Base-by-base conservation (phyloP, 2,797 vertebrate species). In the Acipenser oxyrinchus region DNA sequence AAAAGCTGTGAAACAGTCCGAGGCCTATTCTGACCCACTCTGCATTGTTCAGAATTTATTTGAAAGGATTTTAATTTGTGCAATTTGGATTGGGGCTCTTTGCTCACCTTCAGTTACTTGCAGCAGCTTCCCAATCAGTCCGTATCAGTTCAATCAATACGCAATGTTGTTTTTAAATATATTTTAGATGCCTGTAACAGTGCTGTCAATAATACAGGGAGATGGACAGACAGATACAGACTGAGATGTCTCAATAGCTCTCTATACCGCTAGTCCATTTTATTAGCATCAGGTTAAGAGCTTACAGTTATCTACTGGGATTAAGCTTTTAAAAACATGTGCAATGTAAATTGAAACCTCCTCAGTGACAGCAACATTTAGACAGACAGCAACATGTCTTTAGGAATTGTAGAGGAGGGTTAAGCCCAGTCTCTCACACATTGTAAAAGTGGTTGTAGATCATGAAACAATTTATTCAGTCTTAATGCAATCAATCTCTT, bases 331-430 rank as follows among this genome's bases (percentile, higher is more conserved):
- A 8, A 15, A 49, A 18, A 10, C 7, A 49, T 11, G 64, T 61
- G 64, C n/a, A 51, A 63, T 62, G 48, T 15, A 10, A 64, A 57
- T 49, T 48, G 13, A 66, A 66, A 70, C 69, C 60, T 48, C 69
- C 60, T 48, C 60, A 23, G 12, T 6, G 37, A 37, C 5, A 4
- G 37, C 37, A 18, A 65, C 51, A 49, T 55, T 8, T 23, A 60
- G 70, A 66, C 18, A 55, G 53, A 66, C 65, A 71, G 23, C 53
- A 66, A 72, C 72, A 66, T 66, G 73, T 68, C 55, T 68, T 67
- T 72, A 74, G 58, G 61, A 53, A 60, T 64, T 23, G 23, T 74
- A 37, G 37, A 37, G 37, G 37, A 37, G 37, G 37, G 3, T 37
- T 37, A 37, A 37, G 5, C 37, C 37, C 37, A 37, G 37, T 37